These are phyloP conservation scores for Macrophya alboannulata DNA, from an alignment of 2,888 invertebrate genomes.

Conservation along the genomic window DNA sequence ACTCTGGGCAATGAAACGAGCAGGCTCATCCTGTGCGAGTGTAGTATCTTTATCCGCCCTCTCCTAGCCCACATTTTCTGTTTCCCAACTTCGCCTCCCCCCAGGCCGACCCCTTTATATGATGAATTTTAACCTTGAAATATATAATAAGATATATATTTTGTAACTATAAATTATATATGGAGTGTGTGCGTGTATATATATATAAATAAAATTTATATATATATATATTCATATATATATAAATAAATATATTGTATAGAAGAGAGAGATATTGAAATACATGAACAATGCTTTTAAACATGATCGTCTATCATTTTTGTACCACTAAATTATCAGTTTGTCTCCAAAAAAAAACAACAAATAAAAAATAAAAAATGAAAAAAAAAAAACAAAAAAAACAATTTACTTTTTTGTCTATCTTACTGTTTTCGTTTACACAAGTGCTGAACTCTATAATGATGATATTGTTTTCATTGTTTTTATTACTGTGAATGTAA, in stretches of 20 bases:
- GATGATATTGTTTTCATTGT: not conserved
- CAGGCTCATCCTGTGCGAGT: slow-evolving; percentile 39
- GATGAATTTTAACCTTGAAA: slow-evolving; percentile 72
- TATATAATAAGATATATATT: slow-evolving; percentile 73
- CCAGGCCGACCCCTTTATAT: slow-evolving; percentile 63
- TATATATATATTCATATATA: slow-evolving; percentile 78
- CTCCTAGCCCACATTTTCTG: slow-evolving; percentile 31
- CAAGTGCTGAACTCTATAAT: not conserved
- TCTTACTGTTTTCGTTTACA: slow-evolving; percentile 26
- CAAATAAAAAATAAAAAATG: slow-evolving; percentile 3
- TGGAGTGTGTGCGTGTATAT: slow-evolving; percentile 77
- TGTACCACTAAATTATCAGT: slow-evolving; percentile 76
- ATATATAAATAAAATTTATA: slow-evolving; percentile 77
- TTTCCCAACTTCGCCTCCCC: slow-evolving; percentile 1
- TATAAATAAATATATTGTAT: slow-evolving; percentile 77
- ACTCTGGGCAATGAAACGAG: slow-evolving; percentile 8
- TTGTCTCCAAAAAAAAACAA: slow-evolving; percentile 61
- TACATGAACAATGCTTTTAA: slow-evolving; percentile 80
- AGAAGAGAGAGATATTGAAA: slow-evolving; percentile 80
- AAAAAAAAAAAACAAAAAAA: not conserved
- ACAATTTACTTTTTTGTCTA: slow-evolving; percentile 38
- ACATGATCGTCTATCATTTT: slow-evolving; percentile 79
- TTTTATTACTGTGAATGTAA: slow-evolving; percentile 21
- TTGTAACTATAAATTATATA: slow-evolving; percentile 79
- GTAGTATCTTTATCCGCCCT: slow-evolving; percentile 5